A percentile compares a stretch with the other conserved stretches of the same genome.
These are phyloP conservation scores for Dromaius novaehollandiae DNA, from an alignment of 2,113 vertebrate species.

Conservation along the genomic window DNA sequence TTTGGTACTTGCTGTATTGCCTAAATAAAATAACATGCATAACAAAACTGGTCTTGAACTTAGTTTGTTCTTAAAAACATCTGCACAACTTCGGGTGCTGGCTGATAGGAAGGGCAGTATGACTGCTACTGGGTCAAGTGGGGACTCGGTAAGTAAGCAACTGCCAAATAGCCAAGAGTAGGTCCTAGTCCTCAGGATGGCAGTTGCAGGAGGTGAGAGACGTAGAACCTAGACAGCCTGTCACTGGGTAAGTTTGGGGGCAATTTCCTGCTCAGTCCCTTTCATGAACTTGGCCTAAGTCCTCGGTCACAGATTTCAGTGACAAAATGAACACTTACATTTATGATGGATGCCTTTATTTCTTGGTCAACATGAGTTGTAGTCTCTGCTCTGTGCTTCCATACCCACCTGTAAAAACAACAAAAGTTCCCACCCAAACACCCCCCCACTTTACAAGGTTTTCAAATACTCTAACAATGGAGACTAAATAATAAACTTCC, in stretches of 20 bases:
- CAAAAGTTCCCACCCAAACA: background rate
- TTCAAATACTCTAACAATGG: rapidly evolving
- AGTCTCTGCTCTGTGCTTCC: background rate
- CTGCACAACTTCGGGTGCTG: background rate
- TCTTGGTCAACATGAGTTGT: background rate
- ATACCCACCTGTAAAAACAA: background rate
- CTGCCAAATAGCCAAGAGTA: background rate
- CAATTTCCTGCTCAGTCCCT: background rate
- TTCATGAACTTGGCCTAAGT: background rate
- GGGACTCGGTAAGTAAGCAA: background rate
- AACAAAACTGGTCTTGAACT: background rate
- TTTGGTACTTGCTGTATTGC: background rate
- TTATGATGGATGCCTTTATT: background rate
- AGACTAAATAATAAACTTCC: background rate
- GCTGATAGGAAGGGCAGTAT: background rate
- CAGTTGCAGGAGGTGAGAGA: background rate
- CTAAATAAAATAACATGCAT: background rate
- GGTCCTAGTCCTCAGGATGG: rapidly evolving
- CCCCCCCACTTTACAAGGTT: background rate
- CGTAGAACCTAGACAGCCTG: background rate
- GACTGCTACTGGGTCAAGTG: no score
- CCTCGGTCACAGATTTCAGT: background rate
- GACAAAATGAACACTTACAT: background rate
- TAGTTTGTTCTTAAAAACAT: background rate
- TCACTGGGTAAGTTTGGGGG: background rate